Evolutionary conservation across 2,888 invertebrate genomes (phyloP).

Genomic region (Macrostomum cliftonense): DNA sequence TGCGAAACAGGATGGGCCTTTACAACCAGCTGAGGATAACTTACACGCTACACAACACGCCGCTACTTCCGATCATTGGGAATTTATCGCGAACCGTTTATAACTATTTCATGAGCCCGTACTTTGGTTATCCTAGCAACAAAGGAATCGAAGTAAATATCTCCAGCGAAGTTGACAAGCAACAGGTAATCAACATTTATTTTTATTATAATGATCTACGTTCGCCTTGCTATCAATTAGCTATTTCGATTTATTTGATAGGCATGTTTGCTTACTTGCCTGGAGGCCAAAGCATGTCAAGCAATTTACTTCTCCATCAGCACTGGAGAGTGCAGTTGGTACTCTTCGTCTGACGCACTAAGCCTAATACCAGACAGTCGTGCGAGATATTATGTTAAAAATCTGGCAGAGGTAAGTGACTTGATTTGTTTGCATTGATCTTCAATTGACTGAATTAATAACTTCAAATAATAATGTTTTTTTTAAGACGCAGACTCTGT

Average conservation of each 20-base stretch:
- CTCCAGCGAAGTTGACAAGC: background rate
- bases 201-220: too few species aligned
- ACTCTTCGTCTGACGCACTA: constrained; percentile 11
- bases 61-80: too few species aligned
- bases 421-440: too few species aligned
- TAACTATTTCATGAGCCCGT: background rate
- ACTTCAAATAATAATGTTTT: too few species aligned
- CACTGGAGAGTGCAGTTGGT: constrained; percentile 18
- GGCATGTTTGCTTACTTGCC: constrained; percentile 23
- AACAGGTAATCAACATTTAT: too few species aligned
- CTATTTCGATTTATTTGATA: constrained; percentile 12
- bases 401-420: constrained; percentile 17
- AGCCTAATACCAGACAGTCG: constrained; percentile 11
- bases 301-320: constrained; percentile 16
- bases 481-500: constrained; percentile 20
- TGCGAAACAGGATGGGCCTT: too few species aligned
- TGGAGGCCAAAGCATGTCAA: constrained; percentile 18
- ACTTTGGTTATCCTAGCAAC: background rate
- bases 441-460: too few species aligned
- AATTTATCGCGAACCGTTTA: too few species aligned
- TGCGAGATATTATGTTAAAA: constrained; percentile 19
- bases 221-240: too few species aligned
- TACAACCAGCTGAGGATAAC: too few species aligned
- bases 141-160: background rate
- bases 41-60: too few species aligned